These are phyloP conservation scores for Hanleya hanleyi DNA, from an alignment of 2,888 invertebrate species.

Conservation along the genomic window DNA sequence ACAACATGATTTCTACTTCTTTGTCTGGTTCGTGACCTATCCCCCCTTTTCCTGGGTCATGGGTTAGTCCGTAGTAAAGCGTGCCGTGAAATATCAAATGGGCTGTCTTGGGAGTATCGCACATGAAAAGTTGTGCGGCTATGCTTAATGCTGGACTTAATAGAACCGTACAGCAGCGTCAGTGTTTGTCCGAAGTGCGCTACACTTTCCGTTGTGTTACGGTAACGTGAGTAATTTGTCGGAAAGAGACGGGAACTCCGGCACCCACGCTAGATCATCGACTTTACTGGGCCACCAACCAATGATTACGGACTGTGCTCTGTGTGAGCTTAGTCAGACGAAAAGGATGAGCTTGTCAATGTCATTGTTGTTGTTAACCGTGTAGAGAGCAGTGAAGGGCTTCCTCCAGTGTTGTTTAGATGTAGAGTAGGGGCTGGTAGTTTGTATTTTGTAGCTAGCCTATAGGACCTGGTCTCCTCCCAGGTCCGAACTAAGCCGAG, in stretches of 20 bases:
- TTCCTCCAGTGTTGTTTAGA: too few species aligned
- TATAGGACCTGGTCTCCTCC: too few species aligned
- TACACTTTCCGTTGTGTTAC: background rate
- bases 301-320: background rate
- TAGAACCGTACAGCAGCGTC: background rate
- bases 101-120: background rate
- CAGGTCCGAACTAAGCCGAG: too few species aligned
- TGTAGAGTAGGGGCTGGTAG: too few species aligned
- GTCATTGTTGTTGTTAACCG: too few species aligned
- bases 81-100: constrained; percentile 45
- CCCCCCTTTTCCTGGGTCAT: constrained; percentile 21
- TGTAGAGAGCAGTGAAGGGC: too few species aligned
- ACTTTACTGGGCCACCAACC: background rate
- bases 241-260: background rate
- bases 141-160: background rate
- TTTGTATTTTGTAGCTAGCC: too few species aligned
- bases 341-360: background rate
- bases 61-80: constrained; percentile 45
- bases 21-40: background rate
- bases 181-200: background rate
- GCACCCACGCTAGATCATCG: background rate
- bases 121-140: background rate
- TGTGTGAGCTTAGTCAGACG: background rate
- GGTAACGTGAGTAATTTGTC: background rate
- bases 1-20: background rate